Conservation (phyloP, 2,113 vertebrate genomes). For the Tenrec ecaudatus region DNA sequence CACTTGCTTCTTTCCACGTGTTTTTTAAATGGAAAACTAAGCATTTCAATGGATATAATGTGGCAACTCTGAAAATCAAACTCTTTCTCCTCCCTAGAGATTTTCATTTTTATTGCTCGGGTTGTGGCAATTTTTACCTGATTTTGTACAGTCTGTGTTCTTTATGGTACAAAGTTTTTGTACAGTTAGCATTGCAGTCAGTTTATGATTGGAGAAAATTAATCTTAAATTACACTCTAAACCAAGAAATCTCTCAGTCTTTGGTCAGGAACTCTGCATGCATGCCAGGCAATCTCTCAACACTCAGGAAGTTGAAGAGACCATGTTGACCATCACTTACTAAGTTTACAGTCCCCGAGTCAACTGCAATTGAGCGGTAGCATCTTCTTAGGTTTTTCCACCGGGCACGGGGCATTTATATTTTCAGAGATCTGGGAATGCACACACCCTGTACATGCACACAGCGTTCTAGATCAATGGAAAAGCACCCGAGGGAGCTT, state of each 20-base stretch:
- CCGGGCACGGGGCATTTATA: not conserved
- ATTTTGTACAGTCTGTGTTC: not conserved
- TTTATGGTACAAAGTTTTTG: not conserved
- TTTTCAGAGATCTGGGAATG: not conserved
- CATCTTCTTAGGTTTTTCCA: not conserved
- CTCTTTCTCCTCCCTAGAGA: rapidly evolving
- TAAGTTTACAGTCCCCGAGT: not conserved
- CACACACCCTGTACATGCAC: not conserved
- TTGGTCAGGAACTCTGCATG: not conserved
- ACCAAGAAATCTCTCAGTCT: not conserved
- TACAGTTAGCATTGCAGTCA: not conserved
- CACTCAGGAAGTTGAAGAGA: not conserved
- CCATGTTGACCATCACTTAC: not conserved
- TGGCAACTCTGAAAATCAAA: not conserved
- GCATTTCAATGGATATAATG: conserved; percentile 1
- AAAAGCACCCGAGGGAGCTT: not conserved
- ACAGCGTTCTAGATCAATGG: not conserved
- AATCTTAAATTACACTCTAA: not conserved
- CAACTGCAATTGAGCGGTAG: not conserved
- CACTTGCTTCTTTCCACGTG: not conserved
- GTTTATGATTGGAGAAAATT: not conserved
- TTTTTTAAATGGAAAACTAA: not conserved
- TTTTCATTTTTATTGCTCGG: not conserved
- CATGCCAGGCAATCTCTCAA: not conserved
- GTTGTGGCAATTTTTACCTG: not conserved